Conservation (phyloP, 2,888 invertebrate species). For the Drosophila birchii region DNA sequence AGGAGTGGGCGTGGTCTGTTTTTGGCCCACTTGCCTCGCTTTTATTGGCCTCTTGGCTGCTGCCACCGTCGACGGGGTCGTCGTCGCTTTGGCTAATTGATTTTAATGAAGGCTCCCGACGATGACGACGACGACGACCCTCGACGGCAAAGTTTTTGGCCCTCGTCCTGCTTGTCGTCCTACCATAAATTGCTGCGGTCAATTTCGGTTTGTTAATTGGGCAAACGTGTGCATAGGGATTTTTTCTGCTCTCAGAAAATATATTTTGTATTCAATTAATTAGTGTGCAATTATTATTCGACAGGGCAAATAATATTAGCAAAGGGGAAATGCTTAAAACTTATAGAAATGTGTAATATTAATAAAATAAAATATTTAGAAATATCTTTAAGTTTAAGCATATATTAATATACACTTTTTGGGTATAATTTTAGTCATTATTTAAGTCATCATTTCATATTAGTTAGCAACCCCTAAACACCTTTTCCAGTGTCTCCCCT, state of each 20-base stretch:
- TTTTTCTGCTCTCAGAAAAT: conserved; percentile 1
- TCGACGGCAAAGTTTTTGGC: conserved; percentile 45
- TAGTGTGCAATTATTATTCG: conserved; percentile 69
- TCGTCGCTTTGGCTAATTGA: conserved; percentile 74
- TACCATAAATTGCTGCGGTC: conserved; percentile 81
- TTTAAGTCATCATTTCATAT: background rate
- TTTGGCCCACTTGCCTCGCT: conserved; percentile 49
- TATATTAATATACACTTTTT: background rate
- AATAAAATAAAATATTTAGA: too few relatives aligned
- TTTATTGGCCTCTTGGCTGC: conserved; percentile 77
- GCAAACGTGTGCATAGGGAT: conserved; percentile 64
- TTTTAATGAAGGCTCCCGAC: conserved; percentile 68
- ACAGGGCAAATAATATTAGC: conserved; percentile 6
- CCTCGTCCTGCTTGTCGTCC: conserved; percentile 25
- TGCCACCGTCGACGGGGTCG: conserved; percentile 19
- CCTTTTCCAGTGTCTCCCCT: conserved; percentile 13
- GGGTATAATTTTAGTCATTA: background rate
- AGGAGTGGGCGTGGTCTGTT: conserved; percentile 54
- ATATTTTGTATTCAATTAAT: conserved; percentile 50
- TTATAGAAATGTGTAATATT: background rate
- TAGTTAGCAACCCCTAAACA: conserved; percentile 23
- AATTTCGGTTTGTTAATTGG: conserved; percentile 82
- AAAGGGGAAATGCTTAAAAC: background rate
- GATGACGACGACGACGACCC: conserved; percentile 22
- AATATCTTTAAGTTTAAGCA: too few relatives aligned